Percentiles rank a stretch among this genome's conserved stretches.
Conservation (phyloP, 2,888 invertebrate genomes). For the Cynaeus angustus region DNA sequence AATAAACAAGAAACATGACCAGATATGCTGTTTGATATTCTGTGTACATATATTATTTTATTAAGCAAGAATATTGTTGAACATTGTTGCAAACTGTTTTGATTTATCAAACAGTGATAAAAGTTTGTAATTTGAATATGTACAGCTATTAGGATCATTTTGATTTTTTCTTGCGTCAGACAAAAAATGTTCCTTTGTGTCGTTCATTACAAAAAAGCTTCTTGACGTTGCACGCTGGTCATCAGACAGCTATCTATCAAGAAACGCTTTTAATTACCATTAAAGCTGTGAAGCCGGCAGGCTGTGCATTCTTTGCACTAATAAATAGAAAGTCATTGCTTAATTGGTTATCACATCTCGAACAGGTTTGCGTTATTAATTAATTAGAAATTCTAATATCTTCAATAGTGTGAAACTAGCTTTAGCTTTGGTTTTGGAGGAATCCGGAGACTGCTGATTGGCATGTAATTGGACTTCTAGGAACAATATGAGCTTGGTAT, state of each 20-base stretch:
- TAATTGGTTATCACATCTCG: not conserved
- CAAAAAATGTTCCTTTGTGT: too few species aligned
- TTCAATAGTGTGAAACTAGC: slow-evolving; percentile 7
- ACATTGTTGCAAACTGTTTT: too few species aligned
- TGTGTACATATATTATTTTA: too few species aligned
- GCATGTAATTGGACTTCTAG: slow-evolving; percentile 49
- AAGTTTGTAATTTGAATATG: too few species aligned
- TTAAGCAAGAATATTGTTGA: too few species aligned
- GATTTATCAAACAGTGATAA: too few species aligned
- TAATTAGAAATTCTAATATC: slow-evolving; percentile 6
- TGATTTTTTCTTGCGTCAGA: too few species aligned
- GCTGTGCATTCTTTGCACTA: not conserved
- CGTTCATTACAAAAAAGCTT: not conserved
- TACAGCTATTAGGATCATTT: too few species aligned
- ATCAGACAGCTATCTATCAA: not conserved
- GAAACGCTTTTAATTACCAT: slow-evolving; percentile 7
- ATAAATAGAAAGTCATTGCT: slow-evolving; percentile 1
- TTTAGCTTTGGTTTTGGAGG: slow-evolving; percentile 28
- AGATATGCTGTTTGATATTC: too few species aligned
- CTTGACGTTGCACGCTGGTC: not conserved
- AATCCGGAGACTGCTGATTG: slow-evolving; percentile 36
- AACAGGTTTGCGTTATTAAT: not conserved
- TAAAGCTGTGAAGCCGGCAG: not conserved
- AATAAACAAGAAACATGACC: too few species aligned
- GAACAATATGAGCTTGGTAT: slow-evolving; percentile 48